phyloP scores from a whole-genome alignment of 2,888 invertebrate genomes.

The Pharmacophagus antenor region DNA sequence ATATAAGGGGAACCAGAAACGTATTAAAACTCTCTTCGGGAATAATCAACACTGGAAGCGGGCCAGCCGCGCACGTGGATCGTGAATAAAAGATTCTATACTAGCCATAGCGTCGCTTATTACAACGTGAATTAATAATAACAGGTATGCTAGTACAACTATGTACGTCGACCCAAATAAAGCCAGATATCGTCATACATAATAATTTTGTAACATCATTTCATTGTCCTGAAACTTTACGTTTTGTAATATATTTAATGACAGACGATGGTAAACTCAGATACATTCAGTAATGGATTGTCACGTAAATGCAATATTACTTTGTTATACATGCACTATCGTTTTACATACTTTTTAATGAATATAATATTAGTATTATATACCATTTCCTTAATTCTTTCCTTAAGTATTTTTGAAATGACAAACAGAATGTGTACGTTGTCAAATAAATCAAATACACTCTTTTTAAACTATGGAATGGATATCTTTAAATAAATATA shows the following conservation, averaged over 20 bases:
- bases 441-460: too few relatives aligned
- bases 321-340: background rate
- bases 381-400: background rate
- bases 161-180: constrained; percentile 21
- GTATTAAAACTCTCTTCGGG: constrained; percentile 29
- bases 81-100: constrained; percentile 48
- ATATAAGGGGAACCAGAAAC: background rate
- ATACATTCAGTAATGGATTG: constrained; percentile 12
- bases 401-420: too few relatives aligned
- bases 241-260: constrained; percentile 5
- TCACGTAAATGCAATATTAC: background rate
- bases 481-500: too few relatives aligned
- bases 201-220: constrained; percentile 14
- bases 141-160: constrained; percentile 17
- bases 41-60: constrained; percentile 37
- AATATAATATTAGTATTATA: background rate
- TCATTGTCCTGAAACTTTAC: background rate
- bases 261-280: constrained; percentile 3
- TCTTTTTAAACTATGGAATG: too few relatives aligned
- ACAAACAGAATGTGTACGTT: too few relatives aligned
- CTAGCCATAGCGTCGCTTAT: constrained; percentile 40
- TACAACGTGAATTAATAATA: constrained; percentile 33
- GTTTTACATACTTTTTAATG: background rate
- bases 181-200: constrained; percentile 13
- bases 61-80: constrained; percentile 33